Base-by-base conservation (phyloP, 2,113 vertebrate species). In the Manacus vitellinus region DNA sequence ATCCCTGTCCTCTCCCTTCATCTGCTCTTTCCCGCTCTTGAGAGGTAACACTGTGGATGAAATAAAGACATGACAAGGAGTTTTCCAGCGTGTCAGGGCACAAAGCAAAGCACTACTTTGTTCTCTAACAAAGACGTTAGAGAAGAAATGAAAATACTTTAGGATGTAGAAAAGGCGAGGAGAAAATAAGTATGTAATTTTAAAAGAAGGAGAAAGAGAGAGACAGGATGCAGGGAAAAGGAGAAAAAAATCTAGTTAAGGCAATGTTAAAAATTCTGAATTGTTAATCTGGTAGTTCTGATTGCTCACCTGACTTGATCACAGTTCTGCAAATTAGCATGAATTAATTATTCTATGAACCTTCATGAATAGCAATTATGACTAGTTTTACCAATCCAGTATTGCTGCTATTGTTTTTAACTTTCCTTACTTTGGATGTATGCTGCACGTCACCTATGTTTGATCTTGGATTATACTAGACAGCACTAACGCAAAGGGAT, bases 31-130 rank as follows among this genome's bases (percentile, higher is more conserved):
- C 77, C 47, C 81, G 74, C 31, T 79, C 66, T 84, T 31, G 12
- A 37, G 74, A 95, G 92, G 52, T 55, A 52, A 65, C 24, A 8
- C 37, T 52, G 73, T 16, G 75, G 44, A 49, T 43, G 52, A 94
- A 95, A 96, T 76, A 91, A 85, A 96, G 52, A 63, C 19, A 43
- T 80, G 81, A 85, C 62, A 52, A 75, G 39, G n/a, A 56, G 35
- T 37, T 78, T 52, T 83, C 51, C 37, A 77, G 76, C 59, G 17
- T 19, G 78, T 67, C 79, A 83, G 46, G 72, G 43, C n/a, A 74
- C 59, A 95, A 94, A 80, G 39, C 33, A 79, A 84, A 85, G 37
- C 21, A 56, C 85, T 89, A 31, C 2, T 11, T 78, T 81, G 73
- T 35, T 73, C 70, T 72, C 77, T 59, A 90, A 88, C 70, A 95